Evolutionary conservation across 1,140 invertebrate species (phyloP).

Genomic region (Solen grandis): DNA sequence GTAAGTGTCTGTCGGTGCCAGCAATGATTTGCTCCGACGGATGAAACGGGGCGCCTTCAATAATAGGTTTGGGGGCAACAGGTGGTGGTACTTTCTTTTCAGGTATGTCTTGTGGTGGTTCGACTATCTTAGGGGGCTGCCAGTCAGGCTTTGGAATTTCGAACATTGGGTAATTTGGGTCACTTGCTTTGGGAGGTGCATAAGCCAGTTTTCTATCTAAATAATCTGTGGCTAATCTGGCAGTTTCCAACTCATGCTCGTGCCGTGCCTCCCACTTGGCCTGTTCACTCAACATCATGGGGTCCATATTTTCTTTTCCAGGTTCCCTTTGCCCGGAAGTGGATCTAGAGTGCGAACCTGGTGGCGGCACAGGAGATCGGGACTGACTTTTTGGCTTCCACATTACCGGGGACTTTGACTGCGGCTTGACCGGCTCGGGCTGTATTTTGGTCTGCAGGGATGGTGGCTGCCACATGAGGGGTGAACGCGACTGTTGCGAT

Average conservation of each 20-base stretch:
- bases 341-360: not conserved
- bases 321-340: not conserved
- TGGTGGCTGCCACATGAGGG: not conserved
- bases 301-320: slow-evolving; percentile 37
- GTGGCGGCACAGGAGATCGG: not conserved
- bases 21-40: slow-evolving; percentile 16
- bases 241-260: slow-evolving; percentile 2
- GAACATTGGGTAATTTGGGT: slow-evolving; percentile 55
- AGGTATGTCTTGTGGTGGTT: not conserved
- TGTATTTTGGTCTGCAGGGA: too few species aligned
- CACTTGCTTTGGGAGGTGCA: slow-evolving; percentile 22
- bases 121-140: slow-evolving; percentile 38
- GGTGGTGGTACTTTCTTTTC: slow-evolving; percentile 31
- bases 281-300: slow-evolving; percentile 17
- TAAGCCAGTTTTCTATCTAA: not conserved
- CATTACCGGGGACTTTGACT: slow-evolving; percentile 21
- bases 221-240: not conserved
- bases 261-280: slow-evolving; percentile 39
- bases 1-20: slow-evolving; percentile 5
- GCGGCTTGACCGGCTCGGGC: too few species aligned
- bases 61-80: not conserved
- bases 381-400: not conserved
- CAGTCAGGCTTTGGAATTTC: slow-evolving; percentile 37
- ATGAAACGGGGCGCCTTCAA: not conserved
- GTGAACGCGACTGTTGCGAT: not conserved